Evolutionary conservation across 2,888 invertebrate species (phyloP), one percentile per base, ranked within the genome.

Genomic region (Nasonia oneida): DNA sequence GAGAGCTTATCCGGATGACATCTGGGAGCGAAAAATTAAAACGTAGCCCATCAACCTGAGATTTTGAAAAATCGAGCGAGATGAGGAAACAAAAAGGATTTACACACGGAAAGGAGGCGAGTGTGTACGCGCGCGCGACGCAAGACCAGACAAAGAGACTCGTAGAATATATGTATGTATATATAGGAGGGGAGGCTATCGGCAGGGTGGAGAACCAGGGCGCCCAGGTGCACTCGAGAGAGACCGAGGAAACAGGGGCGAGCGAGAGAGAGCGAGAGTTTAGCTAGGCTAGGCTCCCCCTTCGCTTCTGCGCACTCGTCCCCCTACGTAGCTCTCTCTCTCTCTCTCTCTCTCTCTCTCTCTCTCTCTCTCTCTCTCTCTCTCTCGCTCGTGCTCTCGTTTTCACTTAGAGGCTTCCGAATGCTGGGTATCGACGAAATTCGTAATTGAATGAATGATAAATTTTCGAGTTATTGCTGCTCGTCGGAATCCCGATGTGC

Each of bases 221-320:
- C 88, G 90, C 90, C 91, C 91, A 91, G 91, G 91, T 91, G 91
- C 89, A 88, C 89, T 87, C 87, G 37, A 64, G 33, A n/a, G 70
- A 83, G 64, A 47, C 84, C 89, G 88, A 89, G 89, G 88, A 87
- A 88, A 87, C 87, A 88, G 85, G 89, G 88, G 87, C 5, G 81
- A 73, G 73, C 47, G 75, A 47, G 71, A 29, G 75, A 53, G 61
- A 76, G 70, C 53, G 67, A 67, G 83, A 74, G 39, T 33, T 42
- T 77, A 57, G 64, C 50, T 39, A 18, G 47, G 53, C 47, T 75
- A 33, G 84, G 80, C 53, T 74, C 78, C 23, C 53, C 70, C 33
- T 53, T 29, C 77, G 53, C 84, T 84, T 29, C 73, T 75, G 50
- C 79, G 79, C 74, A 77, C 42, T 76, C 70, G 50, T 29, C 39